These are phyloP conservation scores for Trematomus bernacchii DNA, from an alignment of 2,797 vertebrate species.

Conservation along the genomic window DNA sequence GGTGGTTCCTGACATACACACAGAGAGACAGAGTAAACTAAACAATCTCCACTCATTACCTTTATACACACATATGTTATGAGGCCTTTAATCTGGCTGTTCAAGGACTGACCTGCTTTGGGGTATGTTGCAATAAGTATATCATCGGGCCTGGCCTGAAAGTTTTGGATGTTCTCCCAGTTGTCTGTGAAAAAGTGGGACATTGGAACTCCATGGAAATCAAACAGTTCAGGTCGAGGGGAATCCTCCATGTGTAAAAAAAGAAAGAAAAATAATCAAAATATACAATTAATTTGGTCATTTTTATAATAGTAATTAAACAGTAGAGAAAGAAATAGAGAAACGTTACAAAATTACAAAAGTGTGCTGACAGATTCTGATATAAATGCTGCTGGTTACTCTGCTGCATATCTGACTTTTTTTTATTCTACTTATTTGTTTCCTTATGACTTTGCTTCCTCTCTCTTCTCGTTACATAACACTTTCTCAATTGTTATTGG, in stretches of 20 bases:
- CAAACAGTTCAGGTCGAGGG: slow-evolving; percentile 9
- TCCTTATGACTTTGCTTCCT: too few relatives aligned
- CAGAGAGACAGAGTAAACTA: not conserved
- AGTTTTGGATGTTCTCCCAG: slow-evolving; percentile 79
- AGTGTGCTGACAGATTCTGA: not conserved
- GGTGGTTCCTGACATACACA: slow-evolving; percentile 70
- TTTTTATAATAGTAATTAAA: not conserved
- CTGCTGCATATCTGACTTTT: too few relatives aligned
- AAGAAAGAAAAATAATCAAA: not conserved
- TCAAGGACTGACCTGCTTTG: slow-evolving; percentile 73
- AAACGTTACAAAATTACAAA: not conserved
- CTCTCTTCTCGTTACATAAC: too few relatives aligned
- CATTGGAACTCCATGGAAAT: slow-evolving; percentile 78
- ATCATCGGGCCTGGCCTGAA: slow-evolving; percentile 81
- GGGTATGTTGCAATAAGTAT: slow-evolving; percentile 80
- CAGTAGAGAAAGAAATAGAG: not conserved
- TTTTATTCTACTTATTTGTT: too few relatives aligned
- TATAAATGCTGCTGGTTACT: too few relatives aligned
- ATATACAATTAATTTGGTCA: not conserved
- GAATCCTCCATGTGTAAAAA: not conserved
- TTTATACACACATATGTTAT: not conserved
- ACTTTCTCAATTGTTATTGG: too few relatives aligned
- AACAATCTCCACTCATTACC: not conserved
- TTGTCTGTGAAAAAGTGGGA: slow-evolving; percentile 68
- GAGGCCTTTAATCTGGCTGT: not conserved